These are phyloP conservation scores for Pogonus chalceus DNA, from an alignment of 1,140 invertebrate genomes.

Conservation along the genomic window DNA sequence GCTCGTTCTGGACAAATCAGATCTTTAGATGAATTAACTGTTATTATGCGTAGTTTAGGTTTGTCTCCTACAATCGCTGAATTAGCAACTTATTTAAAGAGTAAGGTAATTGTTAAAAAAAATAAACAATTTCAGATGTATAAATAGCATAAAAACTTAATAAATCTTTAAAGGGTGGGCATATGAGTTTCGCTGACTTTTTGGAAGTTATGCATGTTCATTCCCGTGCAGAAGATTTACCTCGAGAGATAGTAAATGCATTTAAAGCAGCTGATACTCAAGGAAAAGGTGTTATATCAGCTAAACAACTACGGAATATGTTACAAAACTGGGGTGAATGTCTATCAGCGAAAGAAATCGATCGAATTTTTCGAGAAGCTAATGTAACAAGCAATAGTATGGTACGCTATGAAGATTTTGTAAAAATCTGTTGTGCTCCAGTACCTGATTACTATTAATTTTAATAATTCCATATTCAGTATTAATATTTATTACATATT, in stretches of 20 bases:
- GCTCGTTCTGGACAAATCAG: slow-evolving; percentile 77
- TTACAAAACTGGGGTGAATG: slow-evolving; percentile 86
- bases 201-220: slow-evolving; percentile 91
- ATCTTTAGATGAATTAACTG: slow-evolving; percentile 78
- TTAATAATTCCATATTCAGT: not conserved
- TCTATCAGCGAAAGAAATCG: slow-evolving; percentile 83
- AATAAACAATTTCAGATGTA: not conserved
- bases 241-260: slow-evolving; percentile 79
- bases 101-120: slow-evolving; percentile 39
- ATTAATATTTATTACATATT: not conserved
- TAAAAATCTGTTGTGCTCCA: slow-evolving; percentile 87
- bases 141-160: slow-evolving; percentile 14
- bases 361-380: slow-evolving; percentile 87
- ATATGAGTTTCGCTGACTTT: slow-evolving; percentile 93
- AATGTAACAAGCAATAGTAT: slow-evolving; percentile 74
- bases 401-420: slow-evolving; percentile 85
- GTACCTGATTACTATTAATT: slow-evolving; percentile 86
- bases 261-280: slow-evolving; percentile 74
- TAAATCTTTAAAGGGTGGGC: slow-evolving; percentile 53
- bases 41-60: slow-evolving; percentile 88
- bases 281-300: slow-evolving; percentile 66
- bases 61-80: slow-evolving; percentile 89
- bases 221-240: slow-evolving; percentile 74
- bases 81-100: slow-evolving; percentile 63
- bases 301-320: slow-evolving; percentile 76